phyloP scores from a whole-genome alignment of 53 echinoderm and acorn worm genomes.

The Crossaster papposus region DNA sequence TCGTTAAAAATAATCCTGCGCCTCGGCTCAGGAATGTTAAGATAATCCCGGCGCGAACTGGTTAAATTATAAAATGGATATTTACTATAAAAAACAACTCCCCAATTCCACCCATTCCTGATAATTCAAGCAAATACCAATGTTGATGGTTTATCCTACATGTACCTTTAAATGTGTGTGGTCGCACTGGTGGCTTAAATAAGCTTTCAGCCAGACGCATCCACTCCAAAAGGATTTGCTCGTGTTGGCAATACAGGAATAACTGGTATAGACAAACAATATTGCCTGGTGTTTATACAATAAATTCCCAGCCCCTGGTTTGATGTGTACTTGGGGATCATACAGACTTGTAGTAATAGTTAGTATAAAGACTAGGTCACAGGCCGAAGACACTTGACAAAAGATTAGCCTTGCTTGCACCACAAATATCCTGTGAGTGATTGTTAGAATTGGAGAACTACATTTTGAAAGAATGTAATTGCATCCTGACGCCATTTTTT shows the following conservation, averaged over 20 bases:
- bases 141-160: too few species aligned
- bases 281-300: conserved; percentile 36
- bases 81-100: too few species aligned
- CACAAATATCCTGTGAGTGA: background rate
- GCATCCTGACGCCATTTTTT: too few species aligned
- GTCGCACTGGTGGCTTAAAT: background rate
- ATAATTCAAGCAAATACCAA: too few species aligned
- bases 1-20: too few species aligned
- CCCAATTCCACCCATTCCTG: too few species aligned
- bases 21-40: too few species aligned
- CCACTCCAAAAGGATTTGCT: background rate
- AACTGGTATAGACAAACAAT: background rate
- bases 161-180: background rate
- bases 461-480: too few species aligned
- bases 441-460: background rate
- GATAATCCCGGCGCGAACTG: too few species aligned
- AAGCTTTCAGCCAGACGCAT: background rate
- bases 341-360: background rate
- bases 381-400: conserved; percentile 10
- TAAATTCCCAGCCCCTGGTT: conserved; percentile 17
- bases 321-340: conserved; percentile 1
- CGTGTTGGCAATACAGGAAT: background rate
- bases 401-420: background rate
- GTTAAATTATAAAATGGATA: too few species aligned
- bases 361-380: background rate